These are phyloP conservation scores for Diadromus collaris DNA, from an alignment of 2,888 invertebrate species.

Conservation along the genomic window DNA sequence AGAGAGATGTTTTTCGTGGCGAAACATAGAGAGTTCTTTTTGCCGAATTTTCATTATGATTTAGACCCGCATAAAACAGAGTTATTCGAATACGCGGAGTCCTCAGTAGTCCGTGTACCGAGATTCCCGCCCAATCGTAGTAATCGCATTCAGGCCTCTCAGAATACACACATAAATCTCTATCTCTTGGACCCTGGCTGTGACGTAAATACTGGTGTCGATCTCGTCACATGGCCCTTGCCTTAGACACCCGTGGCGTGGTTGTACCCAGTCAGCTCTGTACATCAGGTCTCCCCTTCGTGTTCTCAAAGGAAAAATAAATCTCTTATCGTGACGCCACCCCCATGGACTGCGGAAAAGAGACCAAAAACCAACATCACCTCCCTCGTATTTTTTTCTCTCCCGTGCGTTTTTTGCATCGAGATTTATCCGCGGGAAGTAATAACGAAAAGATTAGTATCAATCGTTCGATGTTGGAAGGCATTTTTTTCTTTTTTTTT, in stretches of 20 bases:
- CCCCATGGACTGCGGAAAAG: constrained; percentile 38
- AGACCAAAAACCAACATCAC: constrained; percentile 44
- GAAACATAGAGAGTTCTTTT: background rate
- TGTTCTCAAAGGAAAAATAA: constrained; percentile 56
- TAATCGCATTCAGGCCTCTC: background rate
- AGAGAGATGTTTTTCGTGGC: background rate
- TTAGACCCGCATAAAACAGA: background rate
- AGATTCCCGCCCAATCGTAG: background rate
- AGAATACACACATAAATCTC: constrained; percentile 41
- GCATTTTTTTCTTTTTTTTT: constrained; percentile 10
- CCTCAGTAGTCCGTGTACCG: background rate
- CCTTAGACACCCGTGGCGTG: constrained; percentile 17
- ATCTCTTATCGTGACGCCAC: constrained; percentile 57
- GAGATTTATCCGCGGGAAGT: constrained; percentile 34
- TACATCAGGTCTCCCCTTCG: constrained; percentile 37
- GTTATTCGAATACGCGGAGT: background rate
- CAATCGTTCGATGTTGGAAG: constrained; percentile 19
- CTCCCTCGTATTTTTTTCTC: constrained; percentile 18
- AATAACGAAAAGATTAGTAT: constrained; percentile 28
- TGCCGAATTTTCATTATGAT: background rate
- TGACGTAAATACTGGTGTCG: constrained; percentile 54
- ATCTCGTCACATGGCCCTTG: constrained; percentile 46
- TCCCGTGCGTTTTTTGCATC: constrained; percentile 21
- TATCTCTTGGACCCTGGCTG: constrained; percentile 39
- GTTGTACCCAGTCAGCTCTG: constrained; percentile 13